Evolutionary conservation across 1,140 invertebrate species (phyloP), one percentile per base, ranked within the genome.

Genomic region (Melipona quadrifasciata): DNA sequence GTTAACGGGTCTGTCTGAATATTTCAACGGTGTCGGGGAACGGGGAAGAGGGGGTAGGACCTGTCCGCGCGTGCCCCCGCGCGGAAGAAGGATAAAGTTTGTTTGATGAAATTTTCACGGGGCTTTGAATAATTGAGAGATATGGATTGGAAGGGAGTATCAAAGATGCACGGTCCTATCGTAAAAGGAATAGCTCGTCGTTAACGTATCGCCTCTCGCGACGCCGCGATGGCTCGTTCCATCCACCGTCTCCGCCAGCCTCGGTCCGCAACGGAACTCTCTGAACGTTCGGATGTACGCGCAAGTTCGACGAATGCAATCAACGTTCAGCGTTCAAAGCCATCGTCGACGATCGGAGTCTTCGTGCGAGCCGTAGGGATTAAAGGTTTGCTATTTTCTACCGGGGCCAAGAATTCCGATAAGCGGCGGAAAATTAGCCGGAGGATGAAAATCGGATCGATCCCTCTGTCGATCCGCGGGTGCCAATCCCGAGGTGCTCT

Each of bases 251-350:
- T n/a, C 47, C 19, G n/a, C 16, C 14, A 39, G n/a, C 27, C 0
- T 39, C 39, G 8, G 3, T 39, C 5, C 8, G 39, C 5, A 8
- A 21, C 31, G 24, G n/a, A n/a, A n/a, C n/a, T n/a, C 27, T 67
- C 31, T 55, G 57, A 82, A 64, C 57, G 39, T 39, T 39, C 39
- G 47, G 24, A 67, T 53, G 21, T 27, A 61, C 27, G 61, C 31
- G 24, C 16, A 83, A 79, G 75, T 83, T 83, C 27, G 67, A 83
- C 82, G 75, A 78, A 78, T 83, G 82, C 67, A 83, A 79, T 83
- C 82, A 83, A 83, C 82, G 75, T 71, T 64, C 21, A 16, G 21
- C 17, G 72, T 67, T 79, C 82, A 53, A 83, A 83, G 82, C 75
- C 61, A 78, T 61, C 72, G 12, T 53, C 24, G 77, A n/a, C 81